These are phyloP conservation scores for Ernsta delagoae DNA, from an alignment of 2,888 invertebrate genomes.

Conservation along the genomic window DNA sequence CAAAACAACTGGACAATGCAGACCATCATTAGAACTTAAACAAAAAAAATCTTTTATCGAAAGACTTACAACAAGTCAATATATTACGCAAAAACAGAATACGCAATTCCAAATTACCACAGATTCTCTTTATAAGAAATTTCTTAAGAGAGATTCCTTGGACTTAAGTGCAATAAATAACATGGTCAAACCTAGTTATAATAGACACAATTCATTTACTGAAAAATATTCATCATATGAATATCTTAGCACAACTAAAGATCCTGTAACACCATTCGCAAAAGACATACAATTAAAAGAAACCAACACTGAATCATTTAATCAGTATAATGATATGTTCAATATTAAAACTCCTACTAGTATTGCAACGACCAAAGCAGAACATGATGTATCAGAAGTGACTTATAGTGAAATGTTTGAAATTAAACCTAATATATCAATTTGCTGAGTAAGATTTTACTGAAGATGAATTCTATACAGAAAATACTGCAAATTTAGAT, in stretches of 20 bases:
- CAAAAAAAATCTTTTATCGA: background rate
- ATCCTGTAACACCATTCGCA: background rate
- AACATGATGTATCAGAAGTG: slow-evolving; percentile 14
- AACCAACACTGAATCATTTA: slow-evolving; percentile 8
- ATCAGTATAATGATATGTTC: no score
- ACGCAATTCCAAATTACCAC: slow-evolving; percentile 8
- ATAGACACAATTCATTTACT: slow-evolving; percentile 1
- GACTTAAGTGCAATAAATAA: slow-evolving; percentile 29
- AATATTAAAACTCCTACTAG: no score
- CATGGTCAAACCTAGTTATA: slow-evolving; percentile 35
- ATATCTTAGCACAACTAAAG: background rate
- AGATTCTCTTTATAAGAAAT: slow-evolving; percentile 7
- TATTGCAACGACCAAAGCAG: slow-evolving; percentile 17
- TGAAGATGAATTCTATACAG: slow-evolving; percentile 29
- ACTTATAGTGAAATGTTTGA: slow-evolving; percentile 6
- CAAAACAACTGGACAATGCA: background rate
- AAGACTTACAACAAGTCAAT: background rate
- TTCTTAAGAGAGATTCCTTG: slow-evolving; percentile 17
- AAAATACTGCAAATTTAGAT: slow-evolving; percentile 18
- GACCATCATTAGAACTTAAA: background rate
- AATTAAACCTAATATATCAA: background rate
- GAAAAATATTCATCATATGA: slow-evolving; percentile 9
- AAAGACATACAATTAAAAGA: background rate
- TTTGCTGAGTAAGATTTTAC: slow-evolving; percentile 16
- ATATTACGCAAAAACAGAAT: background rate